Evolutionary conservation across 2,113 vertebrate genomes (phyloP), one percentile per base, ranked within the genome.

Genomic region (Sinocyclocheilus rhinocerous): DNA sequence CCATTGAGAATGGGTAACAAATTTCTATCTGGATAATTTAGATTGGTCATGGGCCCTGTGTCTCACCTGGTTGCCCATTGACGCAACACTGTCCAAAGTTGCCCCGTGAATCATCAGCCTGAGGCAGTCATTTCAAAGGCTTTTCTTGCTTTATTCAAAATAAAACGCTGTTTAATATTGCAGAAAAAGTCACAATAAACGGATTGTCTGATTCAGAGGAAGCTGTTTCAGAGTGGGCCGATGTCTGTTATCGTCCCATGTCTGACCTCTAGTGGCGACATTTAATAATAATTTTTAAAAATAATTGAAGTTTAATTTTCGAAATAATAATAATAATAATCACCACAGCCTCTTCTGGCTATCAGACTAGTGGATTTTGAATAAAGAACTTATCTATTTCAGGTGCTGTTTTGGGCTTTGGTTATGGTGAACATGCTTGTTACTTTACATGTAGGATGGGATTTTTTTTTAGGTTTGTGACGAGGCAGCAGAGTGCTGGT

Each of bases 61-160:
- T 57, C 6, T 61, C 20, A n/a, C 57, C 57, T 61, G 20, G 22
- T 11, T 61, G 57, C 57, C 57, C 18, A 1, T 57, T 57, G 20
- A 20, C 20, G 18, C 55, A 61, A 61, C 20, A n/a, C n/a, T n/a
- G 7, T 9, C 10, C 57, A 61, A n/a, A 61, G 57, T 22, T 61
- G 57, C 57, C 57, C 3, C 0, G 20, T n/a, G 57, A n/a, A 61
- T 61, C 20, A 61, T n/a, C 8, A 61, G 8, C 57, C 57, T 22
- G 76, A 89, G 59, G 85, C 78, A 82, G 45, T 88, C 59, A 80
- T 87, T 88, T 90, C 65, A 88, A 89, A 89, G 84, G 84, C 87
- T 73, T 77, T 84, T 80, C 63, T 82, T 84, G 61, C 79, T 84
- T 87, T 85, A 85, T 52, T 88, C 50, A 88, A 90, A 90, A 76